A percentile compares a stretch with the other conserved stretches of the same genome.
Evolutionary conservation across 2,113 vertebrate species (phyloP).

Genomic region (Pterocles burchelli): DNA sequence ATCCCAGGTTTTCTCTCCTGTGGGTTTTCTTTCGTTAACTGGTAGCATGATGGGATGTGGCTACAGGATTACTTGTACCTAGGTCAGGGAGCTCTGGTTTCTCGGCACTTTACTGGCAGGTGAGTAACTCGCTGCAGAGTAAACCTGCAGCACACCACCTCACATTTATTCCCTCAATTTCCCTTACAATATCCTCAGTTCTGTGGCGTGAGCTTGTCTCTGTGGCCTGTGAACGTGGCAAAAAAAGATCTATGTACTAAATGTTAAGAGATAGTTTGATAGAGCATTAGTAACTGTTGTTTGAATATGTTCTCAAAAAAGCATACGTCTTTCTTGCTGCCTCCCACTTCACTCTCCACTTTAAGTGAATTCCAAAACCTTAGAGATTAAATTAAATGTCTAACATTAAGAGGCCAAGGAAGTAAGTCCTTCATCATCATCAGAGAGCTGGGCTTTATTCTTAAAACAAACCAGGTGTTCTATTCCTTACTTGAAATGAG

Average conservation of each 20-base stretch:
- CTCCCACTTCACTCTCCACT: neutral
- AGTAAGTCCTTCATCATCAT: neutral
- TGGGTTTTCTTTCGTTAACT: neutral
- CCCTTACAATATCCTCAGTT: neutral
- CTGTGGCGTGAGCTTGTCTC: neutral
- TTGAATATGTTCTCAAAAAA: neutral
- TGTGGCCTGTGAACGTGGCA: neutral
- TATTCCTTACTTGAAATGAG: neutral
- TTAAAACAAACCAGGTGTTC: neutral
- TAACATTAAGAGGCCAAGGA: neutral
- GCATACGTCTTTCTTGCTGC: accelerated
- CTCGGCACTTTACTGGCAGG: neutral
- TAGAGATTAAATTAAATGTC: neutral
- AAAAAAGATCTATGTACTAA: neutral
- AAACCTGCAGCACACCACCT: neutral
- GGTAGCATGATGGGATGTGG: neutral
- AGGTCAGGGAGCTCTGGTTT: neutral
- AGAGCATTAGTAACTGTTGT: neutral
- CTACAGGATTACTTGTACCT: neutral
- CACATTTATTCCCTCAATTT: neutral
- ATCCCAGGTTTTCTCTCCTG: neutral
- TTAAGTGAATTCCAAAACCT: neutral
- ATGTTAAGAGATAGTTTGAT: neutral
- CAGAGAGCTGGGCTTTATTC: neutral
- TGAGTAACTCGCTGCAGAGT: neutral